Percentiles rank a stretch among this genome's conserved stretches.
These are phyloP conservation scores for Thyatira batis DNA, from an alignment of 2,888 invertebrate species.

Conservation along the genomic window DNA sequence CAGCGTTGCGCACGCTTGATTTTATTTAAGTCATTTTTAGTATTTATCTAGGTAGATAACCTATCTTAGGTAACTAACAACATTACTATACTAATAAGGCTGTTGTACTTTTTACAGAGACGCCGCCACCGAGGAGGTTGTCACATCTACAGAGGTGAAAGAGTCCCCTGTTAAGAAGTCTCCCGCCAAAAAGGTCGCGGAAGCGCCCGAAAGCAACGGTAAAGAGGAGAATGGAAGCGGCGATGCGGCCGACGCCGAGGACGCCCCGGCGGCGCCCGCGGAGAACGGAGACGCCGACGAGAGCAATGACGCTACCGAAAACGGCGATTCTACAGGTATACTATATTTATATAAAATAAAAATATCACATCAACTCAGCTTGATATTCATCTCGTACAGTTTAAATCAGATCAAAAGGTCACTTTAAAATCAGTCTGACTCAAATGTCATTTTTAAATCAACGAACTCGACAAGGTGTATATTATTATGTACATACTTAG, in stretches of 20 bases:
- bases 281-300: conserved; percentile 74
- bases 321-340: conserved; percentile 71
- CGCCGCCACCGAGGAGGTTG: conserved; percentile 68
- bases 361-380: not conserved
- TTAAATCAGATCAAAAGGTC: not conserved
- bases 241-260: conserved; percentile 59
- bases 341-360: not conserved
- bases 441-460: not conserved
- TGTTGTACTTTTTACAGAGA: conserved; percentile 58
- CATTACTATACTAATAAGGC: not conserved
- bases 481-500: too few relatives aligned
- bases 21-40: too few relatives aligned
- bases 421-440: not conserved
- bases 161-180: conserved; percentile 79
- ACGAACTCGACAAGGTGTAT: too few relatives aligned
- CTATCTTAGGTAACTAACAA: not conserved
- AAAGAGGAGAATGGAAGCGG: conserved; percentile 72
- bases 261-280: conserved; percentile 42
- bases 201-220: conserved; percentile 74
- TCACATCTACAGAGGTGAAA: conserved; percentile 73
- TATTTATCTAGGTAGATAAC: not conserved
- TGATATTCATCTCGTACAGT: too few relatives aligned
- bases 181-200: conserved; percentile 75
- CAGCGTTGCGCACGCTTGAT: not conserved
- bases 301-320: conserved; percentile 75